Conservation (phyloP, 2,888 invertebrate genomes). For the Heliconius sara region DNA sequence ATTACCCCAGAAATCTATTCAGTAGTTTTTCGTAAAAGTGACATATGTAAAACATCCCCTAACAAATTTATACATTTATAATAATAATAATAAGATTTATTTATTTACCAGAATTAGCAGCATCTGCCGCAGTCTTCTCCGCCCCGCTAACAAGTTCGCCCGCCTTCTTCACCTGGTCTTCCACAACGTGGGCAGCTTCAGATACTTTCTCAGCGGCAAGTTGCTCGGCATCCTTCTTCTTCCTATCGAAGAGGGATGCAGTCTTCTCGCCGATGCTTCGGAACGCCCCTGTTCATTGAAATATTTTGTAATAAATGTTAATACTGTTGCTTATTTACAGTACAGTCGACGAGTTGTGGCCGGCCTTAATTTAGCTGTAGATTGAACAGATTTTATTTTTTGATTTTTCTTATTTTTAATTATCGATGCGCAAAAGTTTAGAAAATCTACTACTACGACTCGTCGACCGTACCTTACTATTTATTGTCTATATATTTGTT, state of each 20-base stretch:
- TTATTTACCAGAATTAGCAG: conserved; percentile 71
- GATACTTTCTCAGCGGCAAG: conserved; percentile 85
- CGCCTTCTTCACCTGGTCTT: conserved; percentile 86
- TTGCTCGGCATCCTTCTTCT: conserved; percentile 88
- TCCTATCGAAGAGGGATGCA: conserved; percentile 87
- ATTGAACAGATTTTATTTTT: no score
- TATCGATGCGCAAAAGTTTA: no score
- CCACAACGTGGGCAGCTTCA: conserved; percentile 85
- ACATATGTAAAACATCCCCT: not conserved
- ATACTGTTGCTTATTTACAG: no score
- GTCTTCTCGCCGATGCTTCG: conserved; percentile 89
- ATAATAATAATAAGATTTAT: not conserved
- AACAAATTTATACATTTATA: not conserved
- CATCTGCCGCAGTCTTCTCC: conserved; percentile 81
- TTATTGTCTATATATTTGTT: no score
- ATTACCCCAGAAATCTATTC: no score
- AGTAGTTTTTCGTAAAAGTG: no score
- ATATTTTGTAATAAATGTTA: conserved; percentile 1
- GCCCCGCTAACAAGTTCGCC: conserved; percentile 85
- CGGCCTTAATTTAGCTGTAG: no score
- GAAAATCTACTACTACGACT: no score
- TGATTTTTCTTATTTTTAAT: no score
- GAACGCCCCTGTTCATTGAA: conserved; percentile 82
- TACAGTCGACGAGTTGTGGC: no score
- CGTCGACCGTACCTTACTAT: no score